These are phyloP conservation scores for Andrena hattorfiana DNA, from an alignment of 2,888 invertebrate genomes.

Conservation along the genomic window DNA sequence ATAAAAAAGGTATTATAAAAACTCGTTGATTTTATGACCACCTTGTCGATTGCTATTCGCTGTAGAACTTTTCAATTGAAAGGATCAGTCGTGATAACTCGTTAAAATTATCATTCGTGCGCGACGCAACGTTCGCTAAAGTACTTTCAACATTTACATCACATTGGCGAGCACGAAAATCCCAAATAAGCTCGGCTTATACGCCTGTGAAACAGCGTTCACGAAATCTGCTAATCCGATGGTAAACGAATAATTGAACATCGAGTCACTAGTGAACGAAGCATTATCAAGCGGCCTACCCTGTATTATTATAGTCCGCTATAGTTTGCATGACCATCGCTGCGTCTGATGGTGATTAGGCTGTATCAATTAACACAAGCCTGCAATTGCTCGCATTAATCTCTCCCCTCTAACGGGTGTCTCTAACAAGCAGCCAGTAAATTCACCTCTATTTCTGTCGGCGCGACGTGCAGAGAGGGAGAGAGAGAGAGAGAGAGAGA, in stretches of 20 bases:
- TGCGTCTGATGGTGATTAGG: slow-evolving; percentile 76
- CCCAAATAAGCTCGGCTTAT: slow-evolving; percentile 66
- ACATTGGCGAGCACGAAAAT: slow-evolving; percentile 37
- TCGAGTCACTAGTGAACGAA: slow-evolving; percentile 60
- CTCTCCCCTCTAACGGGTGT: slow-evolving; percentile 73
- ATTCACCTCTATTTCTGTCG: slow-evolving; percentile 67
- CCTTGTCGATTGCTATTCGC: not conserved
- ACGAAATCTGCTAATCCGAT: slow-evolving; percentile 64
- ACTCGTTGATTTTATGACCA: too few species aligned
- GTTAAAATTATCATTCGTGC: slow-evolving; percentile 2
- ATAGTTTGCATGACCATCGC: slow-evolving; percentile 51
- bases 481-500: not conserved
- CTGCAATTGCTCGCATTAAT: slow-evolving; percentile 77
- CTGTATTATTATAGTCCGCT: slow-evolving; percentile 68
- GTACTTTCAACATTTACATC: slow-evolving; percentile 47
- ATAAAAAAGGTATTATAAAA: too few species aligned
- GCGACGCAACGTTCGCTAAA: not conserved
- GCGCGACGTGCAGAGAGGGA: not conserved
- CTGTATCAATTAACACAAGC: slow-evolving; percentile 75
- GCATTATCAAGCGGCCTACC: slow-evolving; percentile 67
- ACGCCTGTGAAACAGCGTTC: slow-evolving; percentile 49
- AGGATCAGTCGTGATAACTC: not conserved
- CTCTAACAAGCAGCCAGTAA: slow-evolving; percentile 73
- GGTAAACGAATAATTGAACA: slow-evolving; percentile 72
- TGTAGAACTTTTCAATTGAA: not conserved